Evolutionary conservation across 1,140 invertebrate genomes (phyloP).

Genomic region (Tetramorium simillimum): DNA sequence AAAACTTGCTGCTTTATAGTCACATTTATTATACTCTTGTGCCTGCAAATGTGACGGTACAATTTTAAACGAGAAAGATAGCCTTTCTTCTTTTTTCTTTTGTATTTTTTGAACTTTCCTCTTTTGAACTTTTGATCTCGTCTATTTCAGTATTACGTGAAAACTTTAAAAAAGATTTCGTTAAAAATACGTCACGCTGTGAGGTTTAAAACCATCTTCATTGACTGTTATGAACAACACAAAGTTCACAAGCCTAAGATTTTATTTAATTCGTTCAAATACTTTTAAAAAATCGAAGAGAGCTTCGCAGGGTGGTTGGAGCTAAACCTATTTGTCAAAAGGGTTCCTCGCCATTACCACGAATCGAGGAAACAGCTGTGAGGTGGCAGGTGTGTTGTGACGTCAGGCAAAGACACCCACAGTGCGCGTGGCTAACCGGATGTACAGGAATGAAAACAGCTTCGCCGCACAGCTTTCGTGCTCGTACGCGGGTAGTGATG

Average conservation of each 20-base stretch:
- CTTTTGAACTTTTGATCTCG: background rate
- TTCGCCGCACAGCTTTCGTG: slow-evolving; percentile 48
- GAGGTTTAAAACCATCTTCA: background rate
- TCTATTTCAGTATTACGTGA: background rate
- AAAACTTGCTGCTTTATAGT: background rate
- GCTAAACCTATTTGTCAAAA: slow-evolving; percentile 58
- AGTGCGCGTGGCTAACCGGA: slow-evolving; percentile 80
- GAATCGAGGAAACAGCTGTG: slow-evolving; percentile 79
- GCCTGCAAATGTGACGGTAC: background rate
- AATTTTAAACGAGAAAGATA: background rate
- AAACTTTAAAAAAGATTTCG: background rate
- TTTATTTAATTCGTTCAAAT: slow-evolving; percentile 11
- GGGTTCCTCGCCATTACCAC: slow-evolving; percentile 61
- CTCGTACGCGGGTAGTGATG: background rate
- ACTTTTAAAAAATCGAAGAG: background rate
- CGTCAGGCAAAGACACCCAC: slow-evolving; percentile 81
- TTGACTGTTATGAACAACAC: background rate
- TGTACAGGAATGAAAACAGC: slow-evolving; percentile 68
- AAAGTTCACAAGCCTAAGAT: background rate
- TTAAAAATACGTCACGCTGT: background rate
- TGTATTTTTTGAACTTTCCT: background rate
- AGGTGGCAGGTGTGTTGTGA: slow-evolving; percentile 80
- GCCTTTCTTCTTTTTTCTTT: background rate
- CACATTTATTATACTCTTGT: background rate
- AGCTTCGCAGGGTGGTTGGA: background rate